Percentiles rank a stretch among this genome's conserved stretches.
Evolutionary conservation across 2,113 vertebrate species (phyloP).

Genomic region (Anser cygnoides): DNA sequence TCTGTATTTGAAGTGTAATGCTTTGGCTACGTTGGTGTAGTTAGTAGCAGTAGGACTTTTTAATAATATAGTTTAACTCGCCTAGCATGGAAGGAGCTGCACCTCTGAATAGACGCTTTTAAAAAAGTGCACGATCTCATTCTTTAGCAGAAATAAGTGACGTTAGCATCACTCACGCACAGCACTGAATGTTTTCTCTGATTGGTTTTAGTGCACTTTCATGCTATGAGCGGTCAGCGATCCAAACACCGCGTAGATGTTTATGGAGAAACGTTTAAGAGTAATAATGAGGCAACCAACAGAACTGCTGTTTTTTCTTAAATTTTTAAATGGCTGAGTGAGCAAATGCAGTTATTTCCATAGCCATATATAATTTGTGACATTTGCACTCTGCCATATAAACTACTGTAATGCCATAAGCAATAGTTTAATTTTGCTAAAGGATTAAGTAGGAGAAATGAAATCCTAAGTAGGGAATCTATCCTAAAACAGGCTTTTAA

Average conservation of each 20-base stretch:
- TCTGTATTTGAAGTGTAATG: neutral
- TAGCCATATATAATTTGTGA: neutral
- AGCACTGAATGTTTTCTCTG: neutral
- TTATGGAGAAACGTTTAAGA: neutral
- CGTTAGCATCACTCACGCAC: neutral
- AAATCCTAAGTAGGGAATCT: neutral
- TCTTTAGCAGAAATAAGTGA: neutral
- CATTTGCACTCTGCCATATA: neutral
- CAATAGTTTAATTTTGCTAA: neutral
- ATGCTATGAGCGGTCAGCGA: neutral
- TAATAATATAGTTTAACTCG: neutral
- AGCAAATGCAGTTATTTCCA: neutral
- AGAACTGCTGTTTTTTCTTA: neutral
- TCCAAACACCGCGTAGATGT: neutral
- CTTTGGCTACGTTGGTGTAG: neutral
- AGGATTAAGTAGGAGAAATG: neutral
- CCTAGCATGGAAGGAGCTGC: neutral
- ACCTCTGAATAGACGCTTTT: neutral
- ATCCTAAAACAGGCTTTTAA: neutral
- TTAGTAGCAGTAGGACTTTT: neutral
- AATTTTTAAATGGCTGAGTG: neutral
- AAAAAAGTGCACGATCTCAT: neutral
- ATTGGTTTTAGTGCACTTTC: neutral
- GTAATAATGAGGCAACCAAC: neutral
- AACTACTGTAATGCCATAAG: neutral